phyloP scores from a whole-genome alignment of 1,140 invertebrate genomes.

The Battus philenor region DNA sequence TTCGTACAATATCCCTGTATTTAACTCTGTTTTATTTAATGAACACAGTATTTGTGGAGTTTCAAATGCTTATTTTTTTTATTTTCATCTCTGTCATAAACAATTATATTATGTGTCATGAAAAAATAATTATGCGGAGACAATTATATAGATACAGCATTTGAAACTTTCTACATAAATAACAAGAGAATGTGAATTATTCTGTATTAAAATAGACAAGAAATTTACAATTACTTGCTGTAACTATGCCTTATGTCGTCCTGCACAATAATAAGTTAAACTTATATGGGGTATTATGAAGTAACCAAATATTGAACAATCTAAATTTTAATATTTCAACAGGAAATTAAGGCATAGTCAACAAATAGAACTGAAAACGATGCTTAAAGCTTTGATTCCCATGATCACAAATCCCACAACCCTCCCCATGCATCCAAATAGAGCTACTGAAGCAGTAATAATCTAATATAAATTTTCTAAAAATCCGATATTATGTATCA shows the following conservation, averaged over 20 bases:
- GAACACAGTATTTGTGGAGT: constrained; percentile 58
- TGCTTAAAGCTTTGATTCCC: constrained; percentile 74
- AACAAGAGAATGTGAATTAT: constrained; percentile 50
- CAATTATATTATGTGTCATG: not conserved
- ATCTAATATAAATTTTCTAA: constrained; percentile 72
- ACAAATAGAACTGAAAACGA: constrained; percentile 54
- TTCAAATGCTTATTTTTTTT: constrained; percentile 41
- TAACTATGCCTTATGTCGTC: constrained; percentile 38
- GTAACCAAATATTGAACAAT: not conserved
- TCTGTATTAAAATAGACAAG: constrained; percentile 70
- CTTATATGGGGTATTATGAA: constrained; percentile 6
- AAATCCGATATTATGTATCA: constrained; percentile 68
- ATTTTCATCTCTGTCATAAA: not conserved
- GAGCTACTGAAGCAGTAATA: constrained; percentile 63
- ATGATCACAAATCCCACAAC: constrained; percentile 64
- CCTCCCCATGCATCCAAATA: constrained; percentile 46
- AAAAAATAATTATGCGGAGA: constrained; percentile 1
- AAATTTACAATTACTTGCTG: constrained; percentile 48
- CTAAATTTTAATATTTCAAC: constrained; percentile 1
- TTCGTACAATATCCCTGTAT: constrained; percentile 74
- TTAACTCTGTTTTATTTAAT: constrained; percentile 70
- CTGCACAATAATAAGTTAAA: too few relatives aligned
- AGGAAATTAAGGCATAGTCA: constrained; percentile 45
- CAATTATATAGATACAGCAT: constrained; percentile 31
- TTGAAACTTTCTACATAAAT: constrained; percentile 56